Base-by-base conservation (phyloP, 2,888 invertebrate species). In the Piscicola geometra region DNA sequence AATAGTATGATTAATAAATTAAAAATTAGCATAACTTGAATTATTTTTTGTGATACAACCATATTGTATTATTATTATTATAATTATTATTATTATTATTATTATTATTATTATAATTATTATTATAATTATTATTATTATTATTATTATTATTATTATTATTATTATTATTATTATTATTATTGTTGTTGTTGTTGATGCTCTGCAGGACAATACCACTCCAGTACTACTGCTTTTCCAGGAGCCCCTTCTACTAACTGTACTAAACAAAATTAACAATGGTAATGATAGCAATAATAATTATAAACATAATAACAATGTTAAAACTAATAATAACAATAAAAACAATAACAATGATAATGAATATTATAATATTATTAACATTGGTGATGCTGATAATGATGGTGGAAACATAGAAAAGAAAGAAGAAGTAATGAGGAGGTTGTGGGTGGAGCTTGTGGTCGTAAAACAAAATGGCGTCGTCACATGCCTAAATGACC, bases 151-250 rank as follows among this genome's bases (percentile, higher is more conserved):
- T 36, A 33, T 69, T 35, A 28, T 28, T 18, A 18, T 68, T 35
- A 35, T 68, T 35, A 12, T 69, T 64, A 64, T 64, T 64, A 64
- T 64, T 64, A 12, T 64, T 64, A 64, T 64, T 64, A 64, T 64
- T 64, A 64, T 64, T 64, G 21, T 64, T 64, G 21, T 64, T 64
- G 21, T 12, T 70, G 3, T 12, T 18, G 28, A 15, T 70, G 18
- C 30, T 2, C 47, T 9, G 30, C 47, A 41, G 36, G n/a, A n/a
- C 1, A 21, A 28, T 25, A 0, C 5, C 1, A 3, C 15, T 12
- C 5, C 15, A 0, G 0, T n/a, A 50, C 28, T 50, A 32, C 21
- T 21, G 2, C 15, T 21, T 18, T 21, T 30, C 3, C 21, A 35
- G 5, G 68, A 30, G 5, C 32, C 32, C 25, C 12, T 71, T 28